Evolutionary conservation across 2,888 invertebrate genomes (phyloP).

Genomic region (Drosophila ochracea): DNA sequence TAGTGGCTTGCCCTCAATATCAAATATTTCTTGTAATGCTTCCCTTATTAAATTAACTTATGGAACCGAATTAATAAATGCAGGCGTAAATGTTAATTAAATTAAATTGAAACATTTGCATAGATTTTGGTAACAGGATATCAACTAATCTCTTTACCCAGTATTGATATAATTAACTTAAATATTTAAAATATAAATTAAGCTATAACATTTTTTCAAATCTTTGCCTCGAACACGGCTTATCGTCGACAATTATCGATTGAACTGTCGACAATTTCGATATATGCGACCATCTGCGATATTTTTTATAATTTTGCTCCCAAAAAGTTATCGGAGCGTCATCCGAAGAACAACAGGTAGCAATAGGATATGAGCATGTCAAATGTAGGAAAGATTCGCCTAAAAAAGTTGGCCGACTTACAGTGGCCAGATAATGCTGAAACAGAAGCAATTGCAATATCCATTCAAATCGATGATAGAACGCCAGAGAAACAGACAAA

Average conservation of each 20-base stretch:
- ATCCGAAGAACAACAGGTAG: conserved; percentile 2
- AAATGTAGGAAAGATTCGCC: conserved; percentile 58
- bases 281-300: not conserved
- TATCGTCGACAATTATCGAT: conserved; percentile 2
- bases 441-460: not conserved
- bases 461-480: not conserved
- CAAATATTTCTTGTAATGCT: conserved; percentile 26
- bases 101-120: not conserved
- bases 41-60: conserved; percentile 14
- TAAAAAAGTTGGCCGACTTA: conserved; percentile 55
- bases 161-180: not conserved
- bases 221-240: not conserved
- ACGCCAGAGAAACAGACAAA: conserved; percentile 58
- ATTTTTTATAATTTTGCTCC: not conserved
- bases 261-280: not conserved
- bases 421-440: conserved; percentile 4
- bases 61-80: conserved; percentile 11
- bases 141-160: not conserved
- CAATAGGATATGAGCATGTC: conserved; percentile 18
- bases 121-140: not conserved
- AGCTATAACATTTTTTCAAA: not conserved
- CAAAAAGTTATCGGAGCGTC: not conserved
- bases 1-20: conserved; percentile 5
- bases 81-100: not conserved
- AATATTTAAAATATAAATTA: not conserved